Evolutionary conservation across 92 coral and sea anemone species (phyloP).

Genomic region (Zoanthus gigantus): DNA sequence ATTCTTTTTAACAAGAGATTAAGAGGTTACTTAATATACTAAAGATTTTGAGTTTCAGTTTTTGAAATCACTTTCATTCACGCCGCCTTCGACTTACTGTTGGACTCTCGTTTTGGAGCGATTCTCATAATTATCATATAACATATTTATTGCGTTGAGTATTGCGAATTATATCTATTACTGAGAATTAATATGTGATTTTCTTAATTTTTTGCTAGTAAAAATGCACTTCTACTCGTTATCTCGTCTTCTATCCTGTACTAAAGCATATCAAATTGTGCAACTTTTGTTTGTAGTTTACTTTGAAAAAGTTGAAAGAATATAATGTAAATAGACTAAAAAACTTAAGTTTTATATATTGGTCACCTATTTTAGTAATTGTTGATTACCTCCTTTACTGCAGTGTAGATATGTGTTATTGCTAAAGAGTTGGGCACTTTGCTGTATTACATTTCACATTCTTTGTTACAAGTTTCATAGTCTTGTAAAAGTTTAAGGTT

Average conservation of each 20-base stretch:
- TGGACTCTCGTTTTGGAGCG: constrained; percentile 15
- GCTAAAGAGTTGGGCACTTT: too few species aligned
- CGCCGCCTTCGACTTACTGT: neutral
- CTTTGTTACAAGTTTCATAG: too few species aligned
- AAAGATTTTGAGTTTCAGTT: neutral
- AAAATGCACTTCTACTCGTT: neutral
- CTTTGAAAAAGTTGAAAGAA: neutral
- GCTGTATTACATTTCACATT: too few species aligned
- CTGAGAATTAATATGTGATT: neutral
- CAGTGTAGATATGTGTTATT: neutral
- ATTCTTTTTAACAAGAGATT: neutral
- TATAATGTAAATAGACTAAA: neutral
- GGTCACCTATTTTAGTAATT: neutral
- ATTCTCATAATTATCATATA: constrained; percentile 11
- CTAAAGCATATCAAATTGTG: constrained; percentile 28
- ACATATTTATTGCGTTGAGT: neutral
- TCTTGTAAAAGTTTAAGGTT: too few species aligned
- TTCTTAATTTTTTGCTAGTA: neutral
- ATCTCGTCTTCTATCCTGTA: neutral
- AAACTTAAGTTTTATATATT: neutral
- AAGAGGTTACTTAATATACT: neutral
- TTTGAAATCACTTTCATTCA: neutral
- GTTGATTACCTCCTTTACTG: neutral
- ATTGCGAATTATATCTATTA: neutral
- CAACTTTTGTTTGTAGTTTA: constrained; percentile 5